Conservation (phyloP, 2,113 vertebrate genomes). For the Ageneiosus marmoratus region DNA sequence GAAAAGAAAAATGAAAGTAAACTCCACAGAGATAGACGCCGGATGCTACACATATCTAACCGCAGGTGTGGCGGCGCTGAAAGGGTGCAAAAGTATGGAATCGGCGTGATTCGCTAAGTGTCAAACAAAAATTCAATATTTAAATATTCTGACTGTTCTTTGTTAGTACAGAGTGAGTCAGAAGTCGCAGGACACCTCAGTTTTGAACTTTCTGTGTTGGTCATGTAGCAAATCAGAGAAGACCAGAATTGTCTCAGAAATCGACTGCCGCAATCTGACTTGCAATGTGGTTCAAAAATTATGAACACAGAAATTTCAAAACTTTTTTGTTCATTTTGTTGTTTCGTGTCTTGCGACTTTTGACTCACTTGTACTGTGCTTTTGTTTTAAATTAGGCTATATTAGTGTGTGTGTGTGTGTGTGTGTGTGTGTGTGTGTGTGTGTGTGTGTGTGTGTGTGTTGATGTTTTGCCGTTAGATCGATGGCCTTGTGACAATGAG, state of each 20-base stretch:
- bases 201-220: too few relatives aligned
- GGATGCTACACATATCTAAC: conserved; percentile 2
- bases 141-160: neutral
- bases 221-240: too few relatives aligned
- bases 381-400: neutral
- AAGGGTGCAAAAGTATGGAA: neutral
- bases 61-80: neutral
- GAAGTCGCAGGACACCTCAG: too few relatives aligned
- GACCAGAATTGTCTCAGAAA: too few relatives aligned
- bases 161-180: too few relatives aligned
- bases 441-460: conserved; percentile 34
- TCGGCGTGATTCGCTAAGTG: neutral
- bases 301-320: too few relatives aligned
- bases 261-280: too few relatives aligned
- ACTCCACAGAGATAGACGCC: neutral
- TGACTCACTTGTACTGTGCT: neutral
- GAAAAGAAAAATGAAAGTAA: conserved; percentile 15
- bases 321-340: too few relatives aligned
- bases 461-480: conserved; percentile 77
- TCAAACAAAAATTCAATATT: neutral
- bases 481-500: conserved; percentile 84
- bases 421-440: conserved; percentile 37
- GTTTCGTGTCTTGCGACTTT: too few relatives aligned
- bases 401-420: conserved; percentile 9
- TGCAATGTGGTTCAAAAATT: too few relatives aligned